Conservation (phyloP, 1,140 invertebrate genomes). For the Neotoxoptera formosana region DNA sequence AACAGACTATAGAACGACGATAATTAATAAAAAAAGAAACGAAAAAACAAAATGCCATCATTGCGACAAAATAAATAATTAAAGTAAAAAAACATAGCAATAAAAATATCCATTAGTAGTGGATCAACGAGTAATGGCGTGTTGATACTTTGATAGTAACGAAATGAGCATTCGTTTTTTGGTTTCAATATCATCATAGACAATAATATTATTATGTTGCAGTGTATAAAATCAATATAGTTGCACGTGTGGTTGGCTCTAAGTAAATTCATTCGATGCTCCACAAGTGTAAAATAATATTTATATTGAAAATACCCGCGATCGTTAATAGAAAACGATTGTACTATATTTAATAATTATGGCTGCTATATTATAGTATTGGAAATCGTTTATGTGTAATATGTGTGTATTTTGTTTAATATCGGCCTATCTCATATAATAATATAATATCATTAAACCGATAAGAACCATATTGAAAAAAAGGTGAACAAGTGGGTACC, state of each 20-base stretch:
- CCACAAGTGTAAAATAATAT: neutral
- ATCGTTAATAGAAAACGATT: neutral
- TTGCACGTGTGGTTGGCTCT: no score
- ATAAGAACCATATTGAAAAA: no score
- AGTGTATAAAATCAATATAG: neutral
- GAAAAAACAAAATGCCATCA: neutral
- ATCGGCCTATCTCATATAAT: neutral
- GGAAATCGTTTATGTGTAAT: neutral
- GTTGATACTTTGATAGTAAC: no score
- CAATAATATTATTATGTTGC: neutral
- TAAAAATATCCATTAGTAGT: neutral
- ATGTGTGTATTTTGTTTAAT: no score
- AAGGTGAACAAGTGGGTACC: no score
- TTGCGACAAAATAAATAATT: neutral
- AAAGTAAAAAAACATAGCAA: neutral
- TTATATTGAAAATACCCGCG: neutral
- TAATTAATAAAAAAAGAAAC: neutral
- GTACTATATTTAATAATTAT: neutral
- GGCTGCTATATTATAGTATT: neutral
- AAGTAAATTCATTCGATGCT: no score
- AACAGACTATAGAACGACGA: neutral
- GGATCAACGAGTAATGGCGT: neutral
- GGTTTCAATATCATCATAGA: neutral
- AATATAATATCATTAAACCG: no score
- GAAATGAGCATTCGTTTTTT: neutral